These are phyloP conservation scores for Drosophila melanogaster DNA, from an alignment of 1,140 invertebrate species.

Conservation along the genomic window DNA sequence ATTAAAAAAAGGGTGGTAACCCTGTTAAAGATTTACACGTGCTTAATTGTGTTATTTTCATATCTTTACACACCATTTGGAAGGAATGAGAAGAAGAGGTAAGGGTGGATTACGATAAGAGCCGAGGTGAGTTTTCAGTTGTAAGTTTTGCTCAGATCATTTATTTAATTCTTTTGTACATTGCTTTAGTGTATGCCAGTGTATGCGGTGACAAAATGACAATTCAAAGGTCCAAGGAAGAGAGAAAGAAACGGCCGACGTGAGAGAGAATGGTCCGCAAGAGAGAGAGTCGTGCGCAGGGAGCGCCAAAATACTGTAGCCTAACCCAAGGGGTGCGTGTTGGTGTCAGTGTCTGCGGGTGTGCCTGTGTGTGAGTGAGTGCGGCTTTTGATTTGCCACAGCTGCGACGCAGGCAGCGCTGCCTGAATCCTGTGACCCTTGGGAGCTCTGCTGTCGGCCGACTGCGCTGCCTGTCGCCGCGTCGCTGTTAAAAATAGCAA, in stretches of 20 bases:
- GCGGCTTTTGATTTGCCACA: conserved; percentile 68
- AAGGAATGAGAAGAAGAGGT: conserved; percentile 14
- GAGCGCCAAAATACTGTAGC: conserved; percentile 53
- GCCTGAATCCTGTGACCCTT: conserved; percentile 17
- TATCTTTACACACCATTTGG: background rate
- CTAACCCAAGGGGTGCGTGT: conserved; percentile 47
- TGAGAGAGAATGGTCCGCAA: conserved; percentile 10
- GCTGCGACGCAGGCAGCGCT: conserved; percentile 34
- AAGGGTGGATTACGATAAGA: conserved; percentile 8
- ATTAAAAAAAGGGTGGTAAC: background rate
- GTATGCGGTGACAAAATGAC: conserved; percentile 72
- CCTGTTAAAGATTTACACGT: background rate
- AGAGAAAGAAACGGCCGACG: conserved; percentile 4
- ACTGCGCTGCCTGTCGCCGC: conserved; percentile 45
- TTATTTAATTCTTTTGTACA: conserved; percentile 1
- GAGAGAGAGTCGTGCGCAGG: conserved; percentile 53
- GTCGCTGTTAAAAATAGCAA: conserved; percentile 77
- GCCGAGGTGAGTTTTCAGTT: conserved; percentile 16
- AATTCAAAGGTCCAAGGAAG: conserved; percentile 54
- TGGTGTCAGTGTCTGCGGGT: conserved; percentile 1
- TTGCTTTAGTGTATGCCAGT: conserved; percentile 11
- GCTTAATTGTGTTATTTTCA: background rate
- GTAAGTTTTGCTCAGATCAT: conserved; percentile 4
- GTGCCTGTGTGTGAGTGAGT: conserved; percentile 27
- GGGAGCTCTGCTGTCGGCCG: conserved; percentile 12